Base-by-base conservation (phyloP, 2,113 vertebrate genomes). In the Megaceryle torquata region DNA sequence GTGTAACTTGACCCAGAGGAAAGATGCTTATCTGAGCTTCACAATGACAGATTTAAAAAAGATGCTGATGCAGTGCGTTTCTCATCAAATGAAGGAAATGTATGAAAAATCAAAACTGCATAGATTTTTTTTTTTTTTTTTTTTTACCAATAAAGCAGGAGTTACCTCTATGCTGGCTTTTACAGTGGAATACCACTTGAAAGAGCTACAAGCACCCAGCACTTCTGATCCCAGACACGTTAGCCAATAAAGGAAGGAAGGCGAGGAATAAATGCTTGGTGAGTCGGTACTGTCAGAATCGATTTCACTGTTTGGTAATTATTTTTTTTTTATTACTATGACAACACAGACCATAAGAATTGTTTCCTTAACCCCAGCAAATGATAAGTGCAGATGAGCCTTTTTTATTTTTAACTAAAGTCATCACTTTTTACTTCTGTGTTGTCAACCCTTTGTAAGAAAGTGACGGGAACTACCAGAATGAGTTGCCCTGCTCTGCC, bases 1-100 rank as follows among this genome's bases (percentile, higher is more conserved):
- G 89, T 91, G 97, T 97, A 98, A 97, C 96, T 88, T 31, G 93
- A 97, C 96, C 97, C 87, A 41, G 88, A 88, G 94, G 92, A 96
- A 91, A 86, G 95, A 86, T 96, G 91, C 94, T 95, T 97, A 97
- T 92, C 96, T 97, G 95, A 95, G 95, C 89, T 63, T 76, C 37
- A 51, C 84, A 93, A 48, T 69, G 95, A 96, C 88, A 95, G 96
- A 95, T 94, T 68, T 92, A 50, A 89, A 83, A 92, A 88, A 94
- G 88, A 92, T 72, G 92, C 92, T 76, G 91, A 82, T 63, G 77
- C 80, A 74, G 74, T 44, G 11, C 1, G 15, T n/a, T 82, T 89
- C 86, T 60, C n/a, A 43, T 72, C 81, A 85, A 84, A 89, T 5
- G 41, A 85, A n/a, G 41, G 37, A 70, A 94, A 89, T 25, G 37